Evolutionary conservation across 2,888 invertebrate genomes (phyloP), one percentile per base, ranked within the genome.

Genomic region (Diarsia dahlii): DNA sequence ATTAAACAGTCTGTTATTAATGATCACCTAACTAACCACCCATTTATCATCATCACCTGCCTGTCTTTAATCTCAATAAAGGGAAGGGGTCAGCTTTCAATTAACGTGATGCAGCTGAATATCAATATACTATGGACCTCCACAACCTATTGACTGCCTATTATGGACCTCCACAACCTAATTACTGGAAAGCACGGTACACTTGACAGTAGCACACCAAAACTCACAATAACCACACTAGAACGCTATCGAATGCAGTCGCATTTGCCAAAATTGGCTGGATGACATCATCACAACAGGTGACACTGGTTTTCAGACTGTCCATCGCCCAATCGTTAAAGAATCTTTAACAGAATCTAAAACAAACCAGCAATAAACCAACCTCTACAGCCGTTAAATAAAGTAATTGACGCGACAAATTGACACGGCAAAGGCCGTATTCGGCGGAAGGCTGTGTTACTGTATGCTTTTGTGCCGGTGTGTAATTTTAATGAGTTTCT

Each of bases 401-500:
- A 78, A 79, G 81, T 83, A 87, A 87, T 86, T 85, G 89, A 85
- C 78, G 82, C 78, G 82, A 82, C 86, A 87, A 89, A 88, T 88
- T 88, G 84, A 84, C 85, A 84, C 81, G 74, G 81, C 80, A 80
- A 80, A 77, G 85, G 74, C 71, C 69, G 76, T 82, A 78, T 80
- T 78, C 69, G 78, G 74, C 72, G 69, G 63, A 74, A 76, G 74
- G 70, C 74, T 83, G 73, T 78, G 82, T 79, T 76, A 68, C 74
- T 82, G 88, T 90, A 84, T 90, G 89, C 91, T 90, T 93, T 93
- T 92, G 91, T 92, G 88, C 89, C 90, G 90, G 91, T 93, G 93
- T 94, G 94, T 95, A 95, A 95, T 95, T 95, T 96, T 95, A 96
- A 96, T 95, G 96, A 96, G 95, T 95, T 95, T 95, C 92, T 91